Evolutionary conservation across 2,888 invertebrate genomes (phyloP).

Genomic region (Scaptodrosophila latifasciaeformis): DNA sequence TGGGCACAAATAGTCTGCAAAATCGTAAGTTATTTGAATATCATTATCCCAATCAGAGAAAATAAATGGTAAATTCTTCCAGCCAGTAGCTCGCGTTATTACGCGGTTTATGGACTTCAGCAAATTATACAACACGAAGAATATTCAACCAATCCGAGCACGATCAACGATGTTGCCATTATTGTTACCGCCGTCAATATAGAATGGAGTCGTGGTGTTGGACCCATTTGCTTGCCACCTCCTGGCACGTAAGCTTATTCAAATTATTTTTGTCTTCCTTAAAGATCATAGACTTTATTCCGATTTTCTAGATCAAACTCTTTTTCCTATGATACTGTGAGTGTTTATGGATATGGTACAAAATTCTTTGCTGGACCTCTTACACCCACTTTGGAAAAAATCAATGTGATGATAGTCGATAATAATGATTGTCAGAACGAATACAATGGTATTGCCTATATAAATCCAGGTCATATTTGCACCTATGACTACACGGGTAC

Average conservation of each 20-base stretch:
- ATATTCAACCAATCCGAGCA: conserved; percentile 36
- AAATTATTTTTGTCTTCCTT: neutral
- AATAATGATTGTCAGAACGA: conserved; percentile 42
- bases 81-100: conserved; percentile 42
- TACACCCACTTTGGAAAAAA: conserved; percentile 75
- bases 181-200: conserved; percentile 74
- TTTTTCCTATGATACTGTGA: conserved; percentile 50
- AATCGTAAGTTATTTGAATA: conserved; percentile 63
- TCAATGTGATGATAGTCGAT: conserved; percentile 68
- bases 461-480: conserved; percentile 52
- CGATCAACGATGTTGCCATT: conserved; percentile 77
- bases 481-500: conserved; percentile 55
- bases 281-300: neutral
- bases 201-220: conserved; percentile 76
- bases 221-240: conserved; percentile 80
- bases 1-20: conserved; percentile 76
- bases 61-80: neutral
- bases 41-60: neutral
- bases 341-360: conserved; percentile 77
- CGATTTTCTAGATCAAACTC: conserved; percentile 23
- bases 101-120: conserved; percentile 65
- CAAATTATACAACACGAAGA: conserved; percentile 55
- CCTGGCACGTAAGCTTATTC: conserved; percentile 55
- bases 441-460: conserved; percentile 30
- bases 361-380: conserved; percentile 75